These are phyloP conservation scores for Sebastes elongatus DNA, from an alignment of 2,797 vertebrate genomes.

Conservation along the genomic window DNA sequence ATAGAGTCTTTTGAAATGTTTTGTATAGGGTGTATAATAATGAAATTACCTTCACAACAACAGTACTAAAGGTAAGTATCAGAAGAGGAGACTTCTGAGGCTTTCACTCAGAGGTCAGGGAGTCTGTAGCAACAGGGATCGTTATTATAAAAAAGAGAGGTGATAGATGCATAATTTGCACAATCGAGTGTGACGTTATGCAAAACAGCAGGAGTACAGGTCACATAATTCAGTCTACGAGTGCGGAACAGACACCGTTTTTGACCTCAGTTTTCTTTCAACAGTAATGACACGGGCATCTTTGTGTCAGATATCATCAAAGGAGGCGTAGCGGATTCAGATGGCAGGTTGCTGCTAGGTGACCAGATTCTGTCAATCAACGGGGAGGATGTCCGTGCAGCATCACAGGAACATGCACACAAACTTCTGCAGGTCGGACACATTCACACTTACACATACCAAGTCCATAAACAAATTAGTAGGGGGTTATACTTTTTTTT, in stretches of 20 bases:
- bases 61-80: not conserved
- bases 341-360: conserved; percentile 91
- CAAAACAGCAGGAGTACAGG: conserved; percentile 18
- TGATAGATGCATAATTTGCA: conserved; percentile 19
- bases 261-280: conserved; percentile 64
- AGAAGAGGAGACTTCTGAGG: not conserved
- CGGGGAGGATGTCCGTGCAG: conserved; percentile 90
- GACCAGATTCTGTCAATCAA: conserved; percentile 95
- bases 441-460: not conserved
- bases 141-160: not conserved
- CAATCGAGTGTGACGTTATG: conserved; percentile 48
- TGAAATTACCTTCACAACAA: not conserved
- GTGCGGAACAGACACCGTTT: conserved; percentile 16
- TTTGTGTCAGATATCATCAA: conserved; percentile 95
- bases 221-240: conserved; percentile 33
- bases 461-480: not conserved
- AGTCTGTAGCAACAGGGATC: not conserved
- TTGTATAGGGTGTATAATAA: not conserved
- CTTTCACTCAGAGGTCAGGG: not conserved
- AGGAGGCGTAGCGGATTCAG: conserved; percentile 89
- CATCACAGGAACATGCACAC: conserved; percentile 89
- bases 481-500: not conserved
- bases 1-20: not conserved
- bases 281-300: conserved; percentile 92
- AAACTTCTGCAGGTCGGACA: conserved; percentile 88